These are phyloP conservation scores for Gambusia holbrooki DNA, from an alignment of 2,113 vertebrate species.

Conservation along the genomic window DNA sequence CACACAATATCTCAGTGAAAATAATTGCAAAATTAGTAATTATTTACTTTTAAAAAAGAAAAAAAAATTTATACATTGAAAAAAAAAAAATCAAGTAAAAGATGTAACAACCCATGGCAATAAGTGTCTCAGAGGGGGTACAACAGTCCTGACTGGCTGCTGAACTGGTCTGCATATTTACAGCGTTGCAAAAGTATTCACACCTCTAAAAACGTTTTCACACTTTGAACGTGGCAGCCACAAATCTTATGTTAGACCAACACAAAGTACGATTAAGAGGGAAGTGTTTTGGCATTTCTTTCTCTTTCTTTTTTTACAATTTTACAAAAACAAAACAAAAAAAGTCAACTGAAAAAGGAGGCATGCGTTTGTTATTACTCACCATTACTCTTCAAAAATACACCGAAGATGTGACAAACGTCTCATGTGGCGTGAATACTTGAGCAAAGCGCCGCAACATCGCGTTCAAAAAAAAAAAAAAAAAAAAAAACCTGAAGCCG, in stretches of 20 bases:
- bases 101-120: conserved; percentile 56
- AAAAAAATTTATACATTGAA: conserved; percentile 36
- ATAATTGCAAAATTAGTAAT: conserved; percentile 62
- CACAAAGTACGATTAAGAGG: background rate
- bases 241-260: background rate
- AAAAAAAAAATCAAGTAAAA: conserved; percentile 54
- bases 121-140: background rate
- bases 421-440: background rate
- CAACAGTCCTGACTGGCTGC: conserved; percentile 19
- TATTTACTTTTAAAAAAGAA: conserved; percentile 39
- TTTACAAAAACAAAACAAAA: too few relatives aligned
- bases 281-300: too few relatives aligned
- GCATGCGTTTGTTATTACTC: too few relatives aligned
- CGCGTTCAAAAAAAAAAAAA: too few relatives aligned
- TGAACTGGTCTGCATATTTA: conserved; percentile 15
- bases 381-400: background rate
- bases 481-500: too few relatives aligned
- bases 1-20: conserved; percentile 46
- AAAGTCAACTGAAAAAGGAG: too few relatives aligned
- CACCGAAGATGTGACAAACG: background rate
- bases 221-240: background rate
- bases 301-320: too few relatives aligned
- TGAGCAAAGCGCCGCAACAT: background rate
- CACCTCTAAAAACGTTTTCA: background rate
- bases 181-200: background rate